Percentiles rank a stretch among this genome's conserved stretches.
Conservation (phyloP, 2,797 vertebrate species). For the Tokudaia tokunoshimensis region DNA sequence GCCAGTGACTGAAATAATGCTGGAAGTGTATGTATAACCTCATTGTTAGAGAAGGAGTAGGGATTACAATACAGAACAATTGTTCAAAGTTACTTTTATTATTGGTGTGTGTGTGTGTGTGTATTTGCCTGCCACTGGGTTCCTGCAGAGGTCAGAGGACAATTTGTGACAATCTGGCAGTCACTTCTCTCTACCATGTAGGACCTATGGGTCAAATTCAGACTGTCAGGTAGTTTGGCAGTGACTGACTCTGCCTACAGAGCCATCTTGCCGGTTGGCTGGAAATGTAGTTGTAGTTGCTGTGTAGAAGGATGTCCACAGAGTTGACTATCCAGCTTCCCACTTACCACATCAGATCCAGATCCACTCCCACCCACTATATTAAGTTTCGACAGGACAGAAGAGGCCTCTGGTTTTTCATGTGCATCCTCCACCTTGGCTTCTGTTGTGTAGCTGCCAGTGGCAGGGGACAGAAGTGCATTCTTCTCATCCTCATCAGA, state of each 20-base stretch:
- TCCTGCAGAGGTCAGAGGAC: background rate
- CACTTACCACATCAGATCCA: background rate
- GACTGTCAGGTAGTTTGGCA: background rate
- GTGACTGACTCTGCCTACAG: background rate
- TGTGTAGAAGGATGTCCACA: background rate
- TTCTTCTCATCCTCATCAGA: background rate
- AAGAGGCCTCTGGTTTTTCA: background rate
- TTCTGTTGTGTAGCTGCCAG: background rate
- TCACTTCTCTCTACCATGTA: background rate
- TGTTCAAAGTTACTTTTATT: background rate
- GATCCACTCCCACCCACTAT: background rate
- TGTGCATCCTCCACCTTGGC: background rate
- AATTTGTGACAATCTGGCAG: background rate
- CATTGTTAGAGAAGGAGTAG: no score
- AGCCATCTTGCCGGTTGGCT: background rate
- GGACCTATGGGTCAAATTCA: background rate
- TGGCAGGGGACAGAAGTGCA: fast-evolving
- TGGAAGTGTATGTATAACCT: background rate
- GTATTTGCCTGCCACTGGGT: background rate
- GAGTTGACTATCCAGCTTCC: background rate
- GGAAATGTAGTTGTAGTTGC: background rate
- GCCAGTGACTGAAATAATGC: fast-evolving
- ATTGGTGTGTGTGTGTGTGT: no score
- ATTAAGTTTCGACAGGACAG: background rate
- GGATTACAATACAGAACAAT: background rate